Evolutionary conservation across 2,888 invertebrate genomes (phyloP).

Genomic region (Hydraecia micacea): DNA sequence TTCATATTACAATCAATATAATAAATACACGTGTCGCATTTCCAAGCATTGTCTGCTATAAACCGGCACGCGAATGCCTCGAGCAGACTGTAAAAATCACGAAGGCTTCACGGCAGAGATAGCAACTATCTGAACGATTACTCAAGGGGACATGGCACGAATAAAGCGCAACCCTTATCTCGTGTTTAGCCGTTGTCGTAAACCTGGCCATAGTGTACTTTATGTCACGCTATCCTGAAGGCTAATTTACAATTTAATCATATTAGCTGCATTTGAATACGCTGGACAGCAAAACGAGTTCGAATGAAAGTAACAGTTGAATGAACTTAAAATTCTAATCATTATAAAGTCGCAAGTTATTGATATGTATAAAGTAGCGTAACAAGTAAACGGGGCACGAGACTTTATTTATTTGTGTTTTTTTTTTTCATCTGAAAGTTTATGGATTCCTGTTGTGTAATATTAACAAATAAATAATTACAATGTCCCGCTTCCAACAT

Average conservation of each 20-base stretch:
- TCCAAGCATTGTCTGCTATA: constrained; percentile 69
- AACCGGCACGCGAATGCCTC: constrained; percentile 68
- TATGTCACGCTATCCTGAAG: constrained; percentile 64
- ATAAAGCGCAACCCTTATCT: constrained; percentile 79
- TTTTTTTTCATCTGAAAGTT: background rate
- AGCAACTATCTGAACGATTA: constrained; percentile 82
- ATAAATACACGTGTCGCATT: constrained; percentile 59
- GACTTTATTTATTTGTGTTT: constrained; percentile 24
- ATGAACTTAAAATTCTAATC: constrained; percentile 58
- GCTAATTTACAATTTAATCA: constrained; percentile 70
- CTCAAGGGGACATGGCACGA: constrained; percentile 79
- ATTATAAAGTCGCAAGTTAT: constrained; percentile 52
- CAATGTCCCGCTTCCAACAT: background rate
- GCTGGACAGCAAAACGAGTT: constrained; percentile 48
- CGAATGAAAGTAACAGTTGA: constrained; percentile 54
- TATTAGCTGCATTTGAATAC: constrained; percentile 60
- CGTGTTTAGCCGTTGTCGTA: constrained; percentile 70
- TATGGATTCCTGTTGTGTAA: constrained; percentile 17
- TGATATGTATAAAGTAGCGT: constrained; percentile 40
- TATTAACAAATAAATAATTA: constrained; percentile 16
- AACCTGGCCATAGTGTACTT: constrained; percentile 68
- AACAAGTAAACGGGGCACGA: constrained; percentile 14
- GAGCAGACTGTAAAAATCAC: constrained; percentile 78
- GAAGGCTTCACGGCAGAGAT: constrained; percentile 78
- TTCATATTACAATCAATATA: constrained; percentile 60